Evolutionary conservation across 2,113 vertebrate species (phyloP).

Genomic region (Calonectris borealis): DNA sequence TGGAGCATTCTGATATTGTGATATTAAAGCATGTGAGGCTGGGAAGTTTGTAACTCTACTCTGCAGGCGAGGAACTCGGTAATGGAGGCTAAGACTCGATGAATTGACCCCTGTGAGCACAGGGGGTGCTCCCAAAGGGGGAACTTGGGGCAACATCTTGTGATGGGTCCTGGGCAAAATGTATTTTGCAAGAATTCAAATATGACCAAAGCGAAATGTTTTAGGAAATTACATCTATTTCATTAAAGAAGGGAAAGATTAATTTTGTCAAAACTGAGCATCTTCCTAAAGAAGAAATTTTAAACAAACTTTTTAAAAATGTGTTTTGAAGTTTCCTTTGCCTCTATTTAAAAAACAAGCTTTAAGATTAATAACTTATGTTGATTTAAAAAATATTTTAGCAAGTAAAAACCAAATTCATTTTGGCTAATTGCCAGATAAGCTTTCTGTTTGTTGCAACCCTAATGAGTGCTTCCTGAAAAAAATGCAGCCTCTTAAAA

Average conservation of each 20-base stretch:
- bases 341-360: not conserved
- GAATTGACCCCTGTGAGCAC: not conserved
- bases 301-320: not conserved
- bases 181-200: not conserved
- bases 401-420: no score
- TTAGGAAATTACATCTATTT: not conserved
- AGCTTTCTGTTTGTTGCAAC: not conserved
- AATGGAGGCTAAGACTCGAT: accelerated
- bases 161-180: not conserved
- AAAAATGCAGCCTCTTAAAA: not conserved
- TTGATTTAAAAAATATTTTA: not conserved
- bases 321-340: not conserved
- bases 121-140: not conserved
- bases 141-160: accelerated
- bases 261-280: not conserved
- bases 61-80: no score
- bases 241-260: not conserved
- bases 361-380: not conserved
- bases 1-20: not conserved
- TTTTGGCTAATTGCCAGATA: not conserved
- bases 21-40: accelerated
- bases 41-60: not conserved
- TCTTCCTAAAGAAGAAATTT: not conserved
- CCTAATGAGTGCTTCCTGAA: not conserved
- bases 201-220: accelerated